Base-by-base conservation (phyloP, 2,797 vertebrate species). In the Cirrhinus molitorella region DNA sequence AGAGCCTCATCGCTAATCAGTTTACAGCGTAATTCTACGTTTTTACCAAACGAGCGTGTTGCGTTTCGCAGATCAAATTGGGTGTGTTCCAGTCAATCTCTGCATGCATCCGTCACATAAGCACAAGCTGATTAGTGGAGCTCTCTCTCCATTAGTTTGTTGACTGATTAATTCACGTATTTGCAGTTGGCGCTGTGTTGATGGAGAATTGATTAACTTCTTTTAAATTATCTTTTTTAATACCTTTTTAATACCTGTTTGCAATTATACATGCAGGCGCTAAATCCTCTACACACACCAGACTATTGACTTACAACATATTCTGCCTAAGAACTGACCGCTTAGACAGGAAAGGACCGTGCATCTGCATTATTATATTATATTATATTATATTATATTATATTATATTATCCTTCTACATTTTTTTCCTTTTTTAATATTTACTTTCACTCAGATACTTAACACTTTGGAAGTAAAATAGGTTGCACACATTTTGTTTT, bases 211-310 rank as follows among this genome's bases (percentile, higher is more conserved):
- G 21, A 57, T 75, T 55, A 57, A 23, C n/a, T 34, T 23, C n/a
- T n/a, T n/a, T n/a, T n/a, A n/a, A n/a, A n/a, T n/a, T 57, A 75
- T 57, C 72, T 40, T 40, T 74, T n/a, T 40, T 74, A 73, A 31
- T 28, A 63, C 25, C 59, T 63, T 63, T 63, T 63, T 63, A 31
- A 37, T 55, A n/a, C 71, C 49, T 14, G 28, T 55, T 73, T 55
- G 51, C 31, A 73, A 14, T n/a, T 34, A 72, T 21, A 14, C 11
- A 73, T 3, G 0, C 3, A 21, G 70, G 3, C 3, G 1, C 10
- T 34, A 3, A 53, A 9, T 73, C 47, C 21, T 53, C 47, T 51
- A 34, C 25, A 72, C 47, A 51, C 45, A 51, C 17, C 61, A 73
- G 10, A 53, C 25, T 8, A 51, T 53, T 53, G 47, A 53, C 70